phyloP scores from a whole-genome alignment of 35 echinoderm and acorn worm genomes.

The Stichopus chloronotus region DNA sequence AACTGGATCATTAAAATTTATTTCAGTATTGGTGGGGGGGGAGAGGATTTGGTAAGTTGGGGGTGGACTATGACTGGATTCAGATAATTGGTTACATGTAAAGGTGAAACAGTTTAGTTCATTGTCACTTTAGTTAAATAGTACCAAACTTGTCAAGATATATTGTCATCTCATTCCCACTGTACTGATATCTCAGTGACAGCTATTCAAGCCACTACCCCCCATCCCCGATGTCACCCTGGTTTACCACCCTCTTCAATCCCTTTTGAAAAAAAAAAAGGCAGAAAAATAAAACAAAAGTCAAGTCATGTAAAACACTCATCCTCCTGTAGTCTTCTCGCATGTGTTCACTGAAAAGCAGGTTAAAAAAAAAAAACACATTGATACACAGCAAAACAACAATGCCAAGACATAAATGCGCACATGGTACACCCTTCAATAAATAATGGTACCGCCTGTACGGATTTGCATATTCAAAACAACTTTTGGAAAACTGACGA shows the following conservation, averaged over 20 bases:
- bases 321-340: too few relatives aligned
- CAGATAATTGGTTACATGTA: too few relatives aligned
- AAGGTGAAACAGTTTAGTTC: too few relatives aligned
- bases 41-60: too few relatives aligned
- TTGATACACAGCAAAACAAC: slow-evolving; percentile 2
- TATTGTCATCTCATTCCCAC: not conserved
- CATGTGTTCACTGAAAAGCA: too few relatives aligned
- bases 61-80: too few relatives aligned
- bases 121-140: too few relatives aligned
- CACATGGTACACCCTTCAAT: not conserved
- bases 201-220: not conserved
- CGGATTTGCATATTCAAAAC: not conserved
- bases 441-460: not conserved
- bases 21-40: too few relatives aligned
- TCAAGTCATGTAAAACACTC: too few relatives aligned
- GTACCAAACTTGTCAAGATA: too few relatives aligned
- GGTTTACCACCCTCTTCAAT: not conserved
- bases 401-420: not conserved
- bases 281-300: too few relatives aligned
- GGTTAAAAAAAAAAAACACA: not conserved
- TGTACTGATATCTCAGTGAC: not conserved
- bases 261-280: not conserved
- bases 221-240: not conserved
- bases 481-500: not conserved
- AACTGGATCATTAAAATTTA: too few relatives aligned